Conservation (phyloP, 2,888 invertebrate species). For the Prostheceraeus crozeri region DNA sequence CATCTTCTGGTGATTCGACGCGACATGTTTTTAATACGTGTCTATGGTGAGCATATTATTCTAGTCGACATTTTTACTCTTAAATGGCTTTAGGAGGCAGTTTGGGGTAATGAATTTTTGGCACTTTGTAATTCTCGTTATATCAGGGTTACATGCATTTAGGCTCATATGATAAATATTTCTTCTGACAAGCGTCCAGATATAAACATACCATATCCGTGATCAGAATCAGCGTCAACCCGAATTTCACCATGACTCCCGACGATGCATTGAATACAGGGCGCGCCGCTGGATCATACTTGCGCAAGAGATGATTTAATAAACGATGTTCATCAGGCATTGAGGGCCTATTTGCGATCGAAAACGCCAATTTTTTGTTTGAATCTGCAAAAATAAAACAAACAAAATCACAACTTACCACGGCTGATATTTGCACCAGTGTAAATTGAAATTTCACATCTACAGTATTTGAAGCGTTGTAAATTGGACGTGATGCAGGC, state of each 20-base stretch:
- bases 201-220: conserved; percentile 57
- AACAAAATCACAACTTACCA: conserved; percentile 30
- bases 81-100: no score
- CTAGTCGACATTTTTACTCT: no score
- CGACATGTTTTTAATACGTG: no score
- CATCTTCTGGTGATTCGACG: no score
- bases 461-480: conserved; percentile 33
- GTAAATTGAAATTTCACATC: conserved; percentile 34
- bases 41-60: no score
- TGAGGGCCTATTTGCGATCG: not conserved
- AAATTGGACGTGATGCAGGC: conserved; percentile 55
- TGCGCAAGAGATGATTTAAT: conserved; percentile 46
- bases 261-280: conserved; percentile 55
- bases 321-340: conserved; percentile 53
- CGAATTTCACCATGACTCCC: conserved; percentile 52
- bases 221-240: conserved; percentile 53
- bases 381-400: not conserved
- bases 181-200: no score
- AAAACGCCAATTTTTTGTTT: not conserved
- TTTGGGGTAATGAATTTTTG: no score
- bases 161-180: no score
- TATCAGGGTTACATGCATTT: no score
- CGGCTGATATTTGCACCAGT: conserved; percentile 30
- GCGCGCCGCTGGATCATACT: conserved; percentile 52
- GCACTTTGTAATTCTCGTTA: no score